Conservation (phyloP, 2,113 vertebrate genomes). For the Coptodon rendalli region DNA sequence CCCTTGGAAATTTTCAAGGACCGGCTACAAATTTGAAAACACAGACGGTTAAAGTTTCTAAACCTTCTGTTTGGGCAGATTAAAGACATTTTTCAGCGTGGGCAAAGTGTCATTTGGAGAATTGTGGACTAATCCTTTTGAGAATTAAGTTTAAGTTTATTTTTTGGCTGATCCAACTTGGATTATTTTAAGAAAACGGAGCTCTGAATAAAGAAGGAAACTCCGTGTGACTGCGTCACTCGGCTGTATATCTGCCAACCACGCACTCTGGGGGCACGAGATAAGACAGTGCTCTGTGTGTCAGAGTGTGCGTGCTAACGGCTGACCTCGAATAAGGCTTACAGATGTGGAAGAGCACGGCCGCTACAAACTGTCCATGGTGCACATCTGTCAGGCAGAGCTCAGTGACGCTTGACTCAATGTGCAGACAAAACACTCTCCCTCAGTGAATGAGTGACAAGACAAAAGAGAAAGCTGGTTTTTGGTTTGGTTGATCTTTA, state of each 20-base stretch:
- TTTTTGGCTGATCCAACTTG: neutral
- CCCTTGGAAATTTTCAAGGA: neutral
- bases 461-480: neutral
- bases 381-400: slow-evolving; percentile 41
- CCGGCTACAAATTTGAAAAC: neutral
- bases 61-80: neutral
- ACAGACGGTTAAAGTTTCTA: neutral
- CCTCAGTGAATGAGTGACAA: neutral
- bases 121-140: neutral
- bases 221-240: neutral
- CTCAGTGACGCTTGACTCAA: neutral
- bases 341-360: neutral
- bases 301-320: neutral
- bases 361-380: slow-evolving; percentile 6
- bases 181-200: neutral
- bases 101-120: neutral
- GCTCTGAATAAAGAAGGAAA: neutral
- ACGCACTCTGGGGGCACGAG: slow-evolving; percentile 30
- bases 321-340: neutral
- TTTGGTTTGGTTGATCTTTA: neutral
- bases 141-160: neutral
- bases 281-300: slow-evolving; percentile 25
- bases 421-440: neutral
- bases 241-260: neutral
- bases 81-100: neutral